Percentiles rank a stretch among this genome's conserved stretches.
Conservation (phyloP, 2,797 vertebrate species). For the Rhabdophis nuchalis region DNA sequence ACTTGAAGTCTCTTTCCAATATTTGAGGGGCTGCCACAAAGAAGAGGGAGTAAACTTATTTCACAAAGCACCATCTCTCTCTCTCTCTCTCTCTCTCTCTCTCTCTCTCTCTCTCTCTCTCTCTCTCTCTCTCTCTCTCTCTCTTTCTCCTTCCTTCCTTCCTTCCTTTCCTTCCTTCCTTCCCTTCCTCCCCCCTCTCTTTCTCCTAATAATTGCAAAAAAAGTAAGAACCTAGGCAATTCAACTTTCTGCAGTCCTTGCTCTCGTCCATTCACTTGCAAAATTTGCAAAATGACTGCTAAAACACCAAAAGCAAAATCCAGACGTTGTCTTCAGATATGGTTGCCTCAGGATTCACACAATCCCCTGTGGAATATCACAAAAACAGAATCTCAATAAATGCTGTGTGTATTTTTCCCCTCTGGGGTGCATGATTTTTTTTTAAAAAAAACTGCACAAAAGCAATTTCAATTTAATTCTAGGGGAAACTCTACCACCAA, state of each 20-base stretch:
- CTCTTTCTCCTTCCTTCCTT: too few relatives aligned
- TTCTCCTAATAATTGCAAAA: neutral
- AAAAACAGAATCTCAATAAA: neutral
- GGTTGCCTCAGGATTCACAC: neutral
- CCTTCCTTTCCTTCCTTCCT: neutral
- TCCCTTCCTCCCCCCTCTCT: accelerated
- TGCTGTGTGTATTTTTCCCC: neutral
- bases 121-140: too few relatives aligned
- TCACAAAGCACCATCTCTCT: too few relatives aligned
- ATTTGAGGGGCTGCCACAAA: too few relatives aligned
- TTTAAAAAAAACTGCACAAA: neutral
- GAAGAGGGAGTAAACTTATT: too few relatives aligned
- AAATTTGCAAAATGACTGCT: neutral
- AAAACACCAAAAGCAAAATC: neutral
- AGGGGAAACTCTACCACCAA: too few relatives aligned
- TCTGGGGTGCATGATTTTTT: neutral
- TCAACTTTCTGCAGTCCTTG: neutral
- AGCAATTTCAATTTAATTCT: neutral
- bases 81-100: too few relatives aligned
- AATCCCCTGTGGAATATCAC: neutral
- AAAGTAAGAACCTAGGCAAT: neutral
- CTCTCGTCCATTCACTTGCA: neutral
- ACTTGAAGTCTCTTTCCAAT: neutral
- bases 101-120: too few relatives aligned
- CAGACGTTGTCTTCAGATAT: neutral